A percentile compares a stretch with the other conserved stretches of the same genome.
Evolutionary conservation across 1,140 invertebrate species (phyloP).

Genomic region (Caenorhabditis briggsae): DNA sequence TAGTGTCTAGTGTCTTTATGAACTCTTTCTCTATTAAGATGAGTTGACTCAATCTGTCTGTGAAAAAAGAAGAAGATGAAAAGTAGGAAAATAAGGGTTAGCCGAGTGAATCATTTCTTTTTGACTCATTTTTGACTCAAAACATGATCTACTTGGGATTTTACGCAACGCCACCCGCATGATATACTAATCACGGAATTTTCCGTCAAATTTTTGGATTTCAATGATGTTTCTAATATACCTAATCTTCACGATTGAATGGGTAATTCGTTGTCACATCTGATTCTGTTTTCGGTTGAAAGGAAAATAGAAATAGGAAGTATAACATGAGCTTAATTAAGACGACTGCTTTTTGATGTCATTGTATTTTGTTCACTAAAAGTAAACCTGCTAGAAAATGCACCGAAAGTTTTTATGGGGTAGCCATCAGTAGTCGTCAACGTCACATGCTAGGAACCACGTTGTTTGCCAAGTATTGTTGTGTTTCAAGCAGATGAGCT

Average conservation of each 20-base stretch:
- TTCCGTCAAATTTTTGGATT: not conserved
- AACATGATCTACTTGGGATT: not conserved
- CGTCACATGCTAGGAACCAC: slow-evolving; percentile 2
- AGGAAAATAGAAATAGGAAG: not conserved
- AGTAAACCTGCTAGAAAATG: not conserved
- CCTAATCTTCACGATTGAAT: not conserved
- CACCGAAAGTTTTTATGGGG: not conserved
- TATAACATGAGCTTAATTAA: not conserved
- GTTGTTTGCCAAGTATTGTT: not conserved
- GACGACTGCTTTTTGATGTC: not conserved
- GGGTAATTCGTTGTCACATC: not conserved
- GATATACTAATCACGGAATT: not conserved
- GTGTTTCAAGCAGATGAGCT: not conserved
- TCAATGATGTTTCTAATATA: slow-evolving; percentile 9
- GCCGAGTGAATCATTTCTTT: slow-evolving; percentile 2
- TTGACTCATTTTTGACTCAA: slow-evolving; percentile 6
- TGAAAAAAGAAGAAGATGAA: not conserved
- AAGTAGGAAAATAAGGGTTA: not conserved
- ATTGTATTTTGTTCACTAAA: not conserved
- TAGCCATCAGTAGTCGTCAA: not conserved
- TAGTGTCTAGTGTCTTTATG: not conserved
- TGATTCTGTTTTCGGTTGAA: not conserved
- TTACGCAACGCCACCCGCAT: not conserved
- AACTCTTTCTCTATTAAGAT: not conserved
- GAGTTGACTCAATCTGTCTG: not conserved